Base-by-base conservation (phyloP, 2,113 vertebrate species). In the Chaetodon auriga region DNA sequence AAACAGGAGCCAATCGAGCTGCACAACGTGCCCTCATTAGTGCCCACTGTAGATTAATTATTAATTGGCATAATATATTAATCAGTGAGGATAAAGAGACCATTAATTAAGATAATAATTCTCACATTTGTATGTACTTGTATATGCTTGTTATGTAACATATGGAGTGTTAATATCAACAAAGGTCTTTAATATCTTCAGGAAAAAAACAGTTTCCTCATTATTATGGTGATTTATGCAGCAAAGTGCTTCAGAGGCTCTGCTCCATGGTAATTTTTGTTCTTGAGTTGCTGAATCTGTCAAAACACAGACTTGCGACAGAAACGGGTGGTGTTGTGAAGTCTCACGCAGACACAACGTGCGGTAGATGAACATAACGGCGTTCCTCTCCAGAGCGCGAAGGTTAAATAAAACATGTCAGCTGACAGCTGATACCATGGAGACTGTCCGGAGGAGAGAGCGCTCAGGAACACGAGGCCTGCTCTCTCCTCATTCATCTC, bases 401-500 rank as follows among this genome's bases (percentile, higher is more conserved):
- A 80, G 83, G 91, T 91, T 90, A 89, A 92, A 85, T 92, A 85
- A 88, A 89, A 85, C 78, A 64, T 80, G 64, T 25, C 78, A 90
- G 86, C 86, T 82, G 86, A 87, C 83, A 88, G 87, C 74, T 81
- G 85, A 91, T 68, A 51, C 89, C 92, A 93, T 92, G 91, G 90
- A 81, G 87, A 92, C 90, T 4, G 57, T 78, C 83, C 82, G 71
- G 86, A 70, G 75, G 74, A 84, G 74, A 64, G 49, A 66, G 43
- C 38, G 30, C 63, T 60, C 51, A 18, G 35, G 49, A 76, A 84
- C 70, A 66, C 51, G 2, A 65, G 81, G 75, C 61, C 80, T 57
- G 48, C 60, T 83, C 86, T 75, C 61, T 77, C 38, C 43, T 68
- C 35, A 15, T n/a, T 19, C 65, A n/a, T 80, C 66, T 58, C 69